Base-by-base conservation (phyloP, 2,888 invertebrate genomes). In the Trichacis sp. region DNA sequence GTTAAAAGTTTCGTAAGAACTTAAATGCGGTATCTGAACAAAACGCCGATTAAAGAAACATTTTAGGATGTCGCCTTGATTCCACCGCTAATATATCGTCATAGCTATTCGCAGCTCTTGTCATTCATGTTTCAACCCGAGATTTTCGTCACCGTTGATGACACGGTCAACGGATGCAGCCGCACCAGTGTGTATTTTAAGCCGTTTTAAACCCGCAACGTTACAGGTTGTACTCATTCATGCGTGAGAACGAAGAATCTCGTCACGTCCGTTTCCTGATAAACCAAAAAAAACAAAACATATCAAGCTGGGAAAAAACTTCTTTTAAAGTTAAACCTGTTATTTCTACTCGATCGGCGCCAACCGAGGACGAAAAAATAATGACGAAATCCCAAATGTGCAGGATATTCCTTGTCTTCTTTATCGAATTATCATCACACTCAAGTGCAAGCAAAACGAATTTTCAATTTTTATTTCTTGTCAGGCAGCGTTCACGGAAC, bases 211-310 rank as follows among this genome's bases (percentile, higher is more conserved):
- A n/a, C 29, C 56, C 43, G 51, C 53, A n/a, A 30, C 59, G 66
- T 64, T 56, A 56, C 62, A 64, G 64, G 60, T 64, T 61, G 59
- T 56, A 49, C 60, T 64, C 63, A 62, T 70, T 70, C 68, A 68
- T 68, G 60, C 58, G 63, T 58, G 67, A 63, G 59, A 68, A 69
- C 64, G 56, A 55, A 67, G 65, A 70, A 64, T 57, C 66, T 70
- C 59, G 69, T 71, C 69, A 67, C 60, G 60, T 55, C 62, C 63
- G 42, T 58, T 57, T 12, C 12, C 15, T 8, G 40, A 40, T 12
- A 33, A 33, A n/a, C 5, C 5, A 33, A 50, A 43, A 53, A 63
- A 57, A n/a, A 33, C n/a, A 9, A 33, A 33, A 33, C n/a, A 33
- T 33, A 4, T n/a, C n/a, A n/a, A n/a, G n/a, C n/a, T n/a, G n/a